These are phyloP conservation scores for Drosophila pallidifrons DNA, from an alignment of 1,140 invertebrate genomes.

Conservation along the genomic window DNA sequence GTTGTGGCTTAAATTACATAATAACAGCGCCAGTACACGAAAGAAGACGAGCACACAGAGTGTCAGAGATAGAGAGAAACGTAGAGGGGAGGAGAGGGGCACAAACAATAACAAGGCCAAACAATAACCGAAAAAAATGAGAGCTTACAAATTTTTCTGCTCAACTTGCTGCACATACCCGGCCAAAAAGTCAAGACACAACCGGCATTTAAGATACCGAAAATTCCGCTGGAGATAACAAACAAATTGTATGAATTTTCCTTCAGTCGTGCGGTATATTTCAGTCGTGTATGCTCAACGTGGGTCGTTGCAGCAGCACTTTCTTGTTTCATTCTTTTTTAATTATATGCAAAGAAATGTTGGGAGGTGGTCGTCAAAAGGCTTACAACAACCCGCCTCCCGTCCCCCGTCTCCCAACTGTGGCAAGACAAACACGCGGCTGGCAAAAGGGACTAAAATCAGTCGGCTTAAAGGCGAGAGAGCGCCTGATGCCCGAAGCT, in stretches of 20 bases:
- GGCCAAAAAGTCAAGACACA: neutral
- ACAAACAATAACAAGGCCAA: slow-evolving; percentile 56
- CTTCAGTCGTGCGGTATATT: neutral
- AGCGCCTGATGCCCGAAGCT: slow-evolving; percentile 10
- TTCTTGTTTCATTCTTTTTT: slow-evolving; percentile 51
- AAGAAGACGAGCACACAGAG: slow-evolving; percentile 1
- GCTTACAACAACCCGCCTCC: slow-evolving; percentile 53
- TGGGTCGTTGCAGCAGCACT: neutral
- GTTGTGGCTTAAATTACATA: slow-evolving; percentile 73
- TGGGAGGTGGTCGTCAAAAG: slow-evolving; percentile 67
- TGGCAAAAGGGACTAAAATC: slow-evolving; percentile 65
- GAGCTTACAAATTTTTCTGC: slow-evolving; percentile 47
- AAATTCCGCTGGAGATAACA: neutral
- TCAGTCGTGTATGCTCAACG: neutral
- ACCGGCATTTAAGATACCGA: neutral
- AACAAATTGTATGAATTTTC: too few relatives aligned
- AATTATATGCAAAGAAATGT: slow-evolving; percentile 80
- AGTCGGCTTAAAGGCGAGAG: slow-evolving; percentile 51
- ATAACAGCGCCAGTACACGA: slow-evolving; percentile 36
- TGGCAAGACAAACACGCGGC: slow-evolving; percentile 42
- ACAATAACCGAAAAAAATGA: slow-evolving; percentile 38
- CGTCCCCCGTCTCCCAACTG: neutral
- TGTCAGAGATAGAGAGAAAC: neutral
- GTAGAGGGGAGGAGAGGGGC: neutral
- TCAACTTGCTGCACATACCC: slow-evolving; percentile 42